Evolutionary conservation across 2,888 invertebrate genomes (phyloP).

Genomic region (Suillia variegata): DNA sequence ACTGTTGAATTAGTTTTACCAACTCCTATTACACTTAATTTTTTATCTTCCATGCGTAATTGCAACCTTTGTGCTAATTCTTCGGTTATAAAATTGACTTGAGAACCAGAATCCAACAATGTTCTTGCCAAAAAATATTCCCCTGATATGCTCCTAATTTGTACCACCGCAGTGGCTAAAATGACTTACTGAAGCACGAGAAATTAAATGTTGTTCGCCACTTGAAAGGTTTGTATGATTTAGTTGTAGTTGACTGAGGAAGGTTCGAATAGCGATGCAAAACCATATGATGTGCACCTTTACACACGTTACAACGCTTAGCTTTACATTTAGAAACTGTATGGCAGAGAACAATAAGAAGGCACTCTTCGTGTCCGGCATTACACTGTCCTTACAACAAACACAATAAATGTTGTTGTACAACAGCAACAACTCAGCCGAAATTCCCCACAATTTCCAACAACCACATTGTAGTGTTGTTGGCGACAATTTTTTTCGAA

Average conservation of each 20-base stretch:
- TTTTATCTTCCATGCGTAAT: neutral
- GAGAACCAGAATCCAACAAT: slow-evolving; percentile 13
- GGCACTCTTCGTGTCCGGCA: no score
- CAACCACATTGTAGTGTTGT: no score
- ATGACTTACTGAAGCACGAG: neutral
- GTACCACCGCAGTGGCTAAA: slow-evolving; percentile 1
- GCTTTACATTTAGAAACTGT: neutral
- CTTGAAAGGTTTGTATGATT: neutral
- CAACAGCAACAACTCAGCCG: no score
- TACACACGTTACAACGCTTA: neutral
- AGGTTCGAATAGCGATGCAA: neutral
- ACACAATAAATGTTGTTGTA: no score
- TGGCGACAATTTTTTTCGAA: no score
- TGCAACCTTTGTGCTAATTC: slow-evolving; percentile 8
- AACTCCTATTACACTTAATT: neutral
- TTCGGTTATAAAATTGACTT: slow-evolving; percentile 15
- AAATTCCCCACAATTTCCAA: no score
- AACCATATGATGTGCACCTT: neutral
- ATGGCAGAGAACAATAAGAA: no score
- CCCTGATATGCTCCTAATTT: neutral
- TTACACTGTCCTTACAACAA: no score
- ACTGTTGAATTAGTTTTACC: neutral
- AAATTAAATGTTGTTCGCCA: neutral
- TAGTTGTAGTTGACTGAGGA: neutral
- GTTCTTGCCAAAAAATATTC: neutral